Base-by-base conservation (phyloP, 2,888 invertebrate species). In the Gnatocerus cornutus region DNA sequence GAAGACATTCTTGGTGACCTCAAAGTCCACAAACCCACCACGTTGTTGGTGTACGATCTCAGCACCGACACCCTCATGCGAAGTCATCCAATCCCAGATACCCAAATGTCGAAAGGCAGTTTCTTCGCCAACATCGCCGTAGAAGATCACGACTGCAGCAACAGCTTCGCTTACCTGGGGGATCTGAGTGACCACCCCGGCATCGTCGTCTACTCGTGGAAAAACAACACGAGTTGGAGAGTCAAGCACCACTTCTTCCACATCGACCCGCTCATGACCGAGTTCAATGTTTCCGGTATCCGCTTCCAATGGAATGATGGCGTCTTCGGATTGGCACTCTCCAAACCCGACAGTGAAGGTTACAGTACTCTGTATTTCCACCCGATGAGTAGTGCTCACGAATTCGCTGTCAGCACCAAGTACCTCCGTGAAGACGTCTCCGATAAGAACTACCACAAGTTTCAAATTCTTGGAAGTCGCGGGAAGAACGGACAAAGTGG, bases 241-340 rank as follows among this genome's bases (percentile, higher is more conserved):
- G 89, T 94, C 3, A 75, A 73, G 5, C 80, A 82, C 62, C 74
- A 84, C 68, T 85, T 77, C 66, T 85, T 85, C 76, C 74, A 82
- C 68, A 82, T 84, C 89, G 87, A 84, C 71, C 93, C 93, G 0
- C 78, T 91, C 72, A 89, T 91, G 13, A 92, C 93, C 9, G 91
- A 92, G 65, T 93, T 90, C 78, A 92, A 88, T 74, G 91, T 93
- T 0, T 90, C 89, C 70, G 92, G 91, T 1, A 67, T 77, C 9
- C 88, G 88, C 68, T 93, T 93, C 79, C 90, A 89, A 72, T 94
- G 93, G 93, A 89, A 89, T 1, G 94, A 94, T 79, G 93, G 92
- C 0, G 82, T 95, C 0, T 94, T 93, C 73, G 94, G 94, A 0
- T 81, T 94, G 72, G 91, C 92, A 0, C 79, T 94, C 8, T 90